Evolutionary conservation across 2,113 vertebrate genomes (phyloP), one percentile per base, ranked within the genome.

Genomic region (Loxodonta africana): DNA sequence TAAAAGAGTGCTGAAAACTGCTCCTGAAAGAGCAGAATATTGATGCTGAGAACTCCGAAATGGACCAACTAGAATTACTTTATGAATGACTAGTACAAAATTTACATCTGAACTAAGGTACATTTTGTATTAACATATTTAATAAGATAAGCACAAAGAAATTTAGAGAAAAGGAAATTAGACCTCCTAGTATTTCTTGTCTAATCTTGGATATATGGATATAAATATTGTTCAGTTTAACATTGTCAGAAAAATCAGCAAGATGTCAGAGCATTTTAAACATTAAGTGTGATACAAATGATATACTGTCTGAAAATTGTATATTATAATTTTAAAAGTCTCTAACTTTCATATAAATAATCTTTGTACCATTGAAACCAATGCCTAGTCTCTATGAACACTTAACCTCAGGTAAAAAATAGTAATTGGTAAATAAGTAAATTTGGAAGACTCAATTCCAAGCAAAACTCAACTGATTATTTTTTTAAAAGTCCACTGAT

Each of bases 241-340:
- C 67, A 77, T 76, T 93, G 74, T 96, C 94, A 90, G 90, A 93
- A 94, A 96, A 94, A 90, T 94, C 82, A 96, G 74, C 82, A 96
- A 96, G n/a, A 83, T 95, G 65, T 85, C 83, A 97, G 44, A 81
- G 53, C 4, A 89, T 76, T 95, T 93, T 91, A 98, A 95, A 94
- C 69, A 94, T 73, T 84, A 95, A 96, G 53, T 93, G 74, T 93
- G 44, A 93, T 96, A 89, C 41, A 96, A 97, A 96, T 96, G 44
- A 96, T 94, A 96, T 74, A 84, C 62, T 92, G 91, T 28, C 76
- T 41, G 33, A 26, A 12, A 26, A 28, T 46, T 30, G 44, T 91
- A 82, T 76, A 92, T 88, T 80, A 90, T 9, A 69, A 95, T 69
- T 94, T 71, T 83, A 83, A 95, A 87, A 86, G 53, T 83, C 69